Percentiles rank a stretch among this genome's conserved stretches.
phyloP scores from a whole-genome alignment of 2,113 vertebrate species.

The human (Homo sapiens) region DNA sequence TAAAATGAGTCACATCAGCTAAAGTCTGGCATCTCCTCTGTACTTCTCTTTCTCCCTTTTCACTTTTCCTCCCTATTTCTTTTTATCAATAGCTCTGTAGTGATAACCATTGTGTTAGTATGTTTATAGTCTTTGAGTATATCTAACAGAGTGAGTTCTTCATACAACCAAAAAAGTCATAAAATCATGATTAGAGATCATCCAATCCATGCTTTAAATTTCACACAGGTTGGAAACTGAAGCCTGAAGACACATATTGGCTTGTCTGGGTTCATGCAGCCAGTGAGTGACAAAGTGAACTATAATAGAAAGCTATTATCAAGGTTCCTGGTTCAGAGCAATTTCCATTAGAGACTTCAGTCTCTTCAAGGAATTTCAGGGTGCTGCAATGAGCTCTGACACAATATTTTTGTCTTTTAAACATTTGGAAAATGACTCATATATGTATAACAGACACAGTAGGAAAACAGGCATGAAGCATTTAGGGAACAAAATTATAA shows the following conservation, averaged over 20 bases:
- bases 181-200: not conserved
- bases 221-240: not conserved
- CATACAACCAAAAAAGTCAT: not conserved
- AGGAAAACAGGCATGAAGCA: conserved; percentile 34
- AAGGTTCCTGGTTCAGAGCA: not conserved
- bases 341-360: not conserved
- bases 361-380: not conserved
- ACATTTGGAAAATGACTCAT: conserved; percentile 62
- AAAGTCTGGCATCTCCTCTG: not conserved
- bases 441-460: conserved; percentile 24
- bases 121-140: not conserved
- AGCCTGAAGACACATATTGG: not conserved
- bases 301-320: not conserved
- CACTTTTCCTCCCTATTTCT: not conserved
- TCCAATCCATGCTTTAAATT: not conserved
- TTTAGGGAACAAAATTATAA: conserved; percentile 24
- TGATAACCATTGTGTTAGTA: not conserved
- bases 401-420: conserved; percentile 49
- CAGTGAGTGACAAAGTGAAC: not conserved
- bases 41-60: not conserved
- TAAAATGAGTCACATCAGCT: not conserved
- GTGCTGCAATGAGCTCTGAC: not conserved
- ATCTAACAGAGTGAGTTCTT: not conserved
- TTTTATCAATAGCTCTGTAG: not conserved
- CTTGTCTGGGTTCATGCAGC: not conserved